Evolutionary conservation across 2,888 invertebrate species (phyloP), one percentile per base, ranked within the genome.

Genomic region (Leptopilina drosophilae): DNA sequence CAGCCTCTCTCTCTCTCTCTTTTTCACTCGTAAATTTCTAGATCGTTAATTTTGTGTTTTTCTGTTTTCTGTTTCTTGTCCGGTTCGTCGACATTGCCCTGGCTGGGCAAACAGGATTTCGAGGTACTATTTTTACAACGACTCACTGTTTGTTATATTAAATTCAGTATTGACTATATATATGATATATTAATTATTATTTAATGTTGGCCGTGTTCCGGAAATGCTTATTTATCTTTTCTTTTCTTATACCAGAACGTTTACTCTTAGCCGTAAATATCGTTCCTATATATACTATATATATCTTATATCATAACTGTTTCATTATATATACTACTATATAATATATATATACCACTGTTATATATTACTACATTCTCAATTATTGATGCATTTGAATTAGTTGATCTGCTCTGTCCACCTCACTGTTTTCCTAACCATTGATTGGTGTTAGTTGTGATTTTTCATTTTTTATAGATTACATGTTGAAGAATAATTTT

Each of bases 51-150:
- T 90, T 87, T 89, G 89, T 73, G 85, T 90, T 92, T 94, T 93
- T 94, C 94, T 94, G 94, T 94, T 94, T 94, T 94, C 93, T 95
- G 94, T 94, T 94, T 93, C 93, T 94, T 94, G 94, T 94, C 94
- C 94, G 94, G 94, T 94, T 94, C 94, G 94, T 93, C 93, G 92
- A 94, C 94, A 93, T 92, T 93, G 92, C 88, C 89, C 89, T 93
- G 93, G 93, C 93, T 93, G 94, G 94, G 94, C 94, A 94, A 93
- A 92, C 94, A 95, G 96, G 96, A 96, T 94, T 96, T 96, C 95
- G 96, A 96, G 96, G 96, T 96, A 96, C 94, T 90, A 75, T 83
- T 83, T 33, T 78, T 49, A 79, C 78, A 78, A 81, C 80, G 77
- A 78, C 80, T 84, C 81, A 82, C 80, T 82, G 80, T 80, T 77